phyloP scores from a whole-genome alignment of 2,797 vertebrate species.

The Urophycis tenuis region DNA sequence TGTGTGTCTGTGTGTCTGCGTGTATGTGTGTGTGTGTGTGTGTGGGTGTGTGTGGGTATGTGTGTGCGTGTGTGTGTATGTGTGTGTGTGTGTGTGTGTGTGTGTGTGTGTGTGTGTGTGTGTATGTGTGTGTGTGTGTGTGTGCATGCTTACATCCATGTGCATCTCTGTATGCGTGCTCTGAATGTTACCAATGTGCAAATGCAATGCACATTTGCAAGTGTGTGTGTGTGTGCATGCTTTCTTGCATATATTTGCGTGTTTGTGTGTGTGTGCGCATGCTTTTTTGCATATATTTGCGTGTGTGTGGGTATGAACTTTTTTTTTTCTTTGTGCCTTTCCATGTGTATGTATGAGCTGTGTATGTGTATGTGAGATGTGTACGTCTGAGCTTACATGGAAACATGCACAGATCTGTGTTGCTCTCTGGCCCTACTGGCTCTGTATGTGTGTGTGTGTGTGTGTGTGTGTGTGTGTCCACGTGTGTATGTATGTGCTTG shows the following conservation, averaged over 20 bases:
- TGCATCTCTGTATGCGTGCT: constrained; percentile 38
- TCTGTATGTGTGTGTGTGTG: background rate
- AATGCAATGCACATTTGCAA: background rate
- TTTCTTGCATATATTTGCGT: background rate
- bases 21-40: background rate
- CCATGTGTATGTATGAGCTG: no score
- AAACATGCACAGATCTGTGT: constrained; percentile 7
- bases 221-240: background rate
- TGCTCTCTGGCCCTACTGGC: no score
- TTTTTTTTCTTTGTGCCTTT: no score
- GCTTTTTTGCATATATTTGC: background rate
- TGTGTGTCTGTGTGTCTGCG: background rate
- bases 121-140: background rate
- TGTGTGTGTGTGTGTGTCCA: background rate
- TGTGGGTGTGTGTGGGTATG: background rate
- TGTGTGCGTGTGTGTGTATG: constrained; percentile 10
- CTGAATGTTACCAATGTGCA: constrained; percentile 31
- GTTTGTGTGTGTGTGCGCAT: background rate
- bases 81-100: background rate
- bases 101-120: background rate
- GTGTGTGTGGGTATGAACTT: no score
- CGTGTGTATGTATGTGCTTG: background rate
- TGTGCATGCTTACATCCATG: no score
- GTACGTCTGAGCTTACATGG: background rate
- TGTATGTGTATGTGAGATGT: background rate